Base-by-base conservation (phyloP, 2,113 vertebrate species). In the Saccopteryx bilineata region DNA sequence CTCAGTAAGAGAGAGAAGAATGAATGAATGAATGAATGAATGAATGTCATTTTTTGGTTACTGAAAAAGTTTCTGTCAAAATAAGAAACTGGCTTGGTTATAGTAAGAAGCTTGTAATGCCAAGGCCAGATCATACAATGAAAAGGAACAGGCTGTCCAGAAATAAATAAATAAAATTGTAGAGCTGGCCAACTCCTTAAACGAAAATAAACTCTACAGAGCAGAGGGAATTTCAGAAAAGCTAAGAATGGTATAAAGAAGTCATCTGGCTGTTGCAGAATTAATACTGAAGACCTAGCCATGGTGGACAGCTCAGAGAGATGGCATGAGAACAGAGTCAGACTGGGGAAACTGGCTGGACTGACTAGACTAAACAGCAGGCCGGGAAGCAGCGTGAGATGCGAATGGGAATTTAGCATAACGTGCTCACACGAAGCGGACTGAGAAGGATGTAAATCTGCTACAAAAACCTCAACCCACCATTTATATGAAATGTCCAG, bases 201-300 rank as follows among this genome's bases (percentile, higher is more conserved):
- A 94, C 46, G 13, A 61, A 83, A 50, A 68, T 54, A 66, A 86
- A 96, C 26, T 87, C 11, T 46, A 39, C 10, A 1, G 68, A 74
- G 60, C 31, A 93, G 9, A 79, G 5, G 17, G 71, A 68, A 82
- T 69, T 95, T 97, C 82, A 82, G 54, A 52, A 76, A 24, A 94
- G 69, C 46, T 14, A 83, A 83, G 78, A 76, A 93, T 33, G 19
- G n/a, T 13, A 10, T 66, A 28, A 90, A 94, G 58, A 82, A 83
- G 76, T 76, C 24, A n/a, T 8, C 28, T 48, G 48, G 54, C 28
- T 58, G 54, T 52, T 60, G 60, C 19, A 83, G 28, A 72, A 54
- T 54, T 46, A 66, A 17, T 11, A 76, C 17, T 50, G 52, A 24
- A 58, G 75, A 60, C 39, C 48, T 60, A 46, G 9, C 28, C 14